These are phyloP conservation scores for Taurulus bubalis DNA, from an alignment of 2,113 vertebrate genomes.

Conservation along the genomic window DNA sequence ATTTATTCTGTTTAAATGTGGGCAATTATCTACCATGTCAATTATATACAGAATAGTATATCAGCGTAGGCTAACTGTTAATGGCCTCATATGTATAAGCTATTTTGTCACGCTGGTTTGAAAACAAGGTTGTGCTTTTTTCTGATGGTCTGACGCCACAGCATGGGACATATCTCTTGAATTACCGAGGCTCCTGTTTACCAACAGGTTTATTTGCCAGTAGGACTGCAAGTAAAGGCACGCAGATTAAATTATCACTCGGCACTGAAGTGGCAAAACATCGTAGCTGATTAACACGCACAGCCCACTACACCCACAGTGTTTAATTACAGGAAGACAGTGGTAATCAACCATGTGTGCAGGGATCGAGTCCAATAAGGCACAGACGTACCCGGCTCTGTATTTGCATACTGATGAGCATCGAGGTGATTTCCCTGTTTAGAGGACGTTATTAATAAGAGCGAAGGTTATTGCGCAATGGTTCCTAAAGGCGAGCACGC, in stretches of 20 bases:
- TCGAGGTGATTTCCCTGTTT: slow-evolving; percentile 3
- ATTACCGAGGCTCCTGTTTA: not conserved
- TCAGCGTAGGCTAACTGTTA: not conserved
- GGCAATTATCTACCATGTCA: not conserved
- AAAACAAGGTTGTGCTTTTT: not conserved
- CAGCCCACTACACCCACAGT: not conserved
- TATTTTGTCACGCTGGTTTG: not conserved
- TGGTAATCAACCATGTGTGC: not conserved
- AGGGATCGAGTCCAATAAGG: not conserved
- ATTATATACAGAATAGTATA: not conserved
- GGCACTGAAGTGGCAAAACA: not conserved
- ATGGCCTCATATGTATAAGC: not conserved
- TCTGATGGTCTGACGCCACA: not conserved
- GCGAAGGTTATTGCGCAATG: not conserved
- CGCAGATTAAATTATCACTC: not conserved
- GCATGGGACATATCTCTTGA: not conserved
- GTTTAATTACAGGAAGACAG: slow-evolving; percentile 8
- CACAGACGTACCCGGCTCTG: slow-evolving; percentile 28
- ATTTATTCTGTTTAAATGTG: not conserved
- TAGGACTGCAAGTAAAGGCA: not conserved
- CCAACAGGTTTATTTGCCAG: slow-evolving; percentile 12
- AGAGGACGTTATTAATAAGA: slow-evolving; percentile 25
- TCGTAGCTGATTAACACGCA: slow-evolving; percentile 14
- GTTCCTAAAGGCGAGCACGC: slow-evolving; percentile 44
- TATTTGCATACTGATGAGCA: slow-evolving; percentile 43